A percentile compares a stretch with the other conserved stretches of the same genome.
These are phyloP conservation scores for Leptura quadrifasciata DNA, from an alignment of 2,888 invertebrate genomes.

Conservation along the genomic window DNA sequence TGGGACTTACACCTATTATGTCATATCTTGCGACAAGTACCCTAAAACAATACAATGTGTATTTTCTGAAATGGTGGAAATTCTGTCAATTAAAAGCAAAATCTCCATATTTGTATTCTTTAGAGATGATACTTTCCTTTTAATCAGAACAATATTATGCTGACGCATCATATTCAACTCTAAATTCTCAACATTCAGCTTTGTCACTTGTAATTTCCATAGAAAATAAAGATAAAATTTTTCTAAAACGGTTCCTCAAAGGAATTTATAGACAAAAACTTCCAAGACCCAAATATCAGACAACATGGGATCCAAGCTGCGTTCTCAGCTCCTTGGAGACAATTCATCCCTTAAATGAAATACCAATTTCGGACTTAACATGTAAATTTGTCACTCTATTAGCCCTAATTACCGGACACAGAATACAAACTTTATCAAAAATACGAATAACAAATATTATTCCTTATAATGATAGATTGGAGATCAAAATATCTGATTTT, in stretches of 20 bases:
- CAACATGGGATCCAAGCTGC: slow-evolving; percentile 56
- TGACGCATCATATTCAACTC: background rate
- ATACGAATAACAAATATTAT: slow-evolving; percentile 12
- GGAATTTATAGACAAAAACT: slow-evolving; percentile 55
- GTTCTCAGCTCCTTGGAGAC: slow-evolving; percentile 53
- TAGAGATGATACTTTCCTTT: background rate
- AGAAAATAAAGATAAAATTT: slow-evolving; percentile 6
- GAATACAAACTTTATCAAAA: slow-evolving; percentile 21
- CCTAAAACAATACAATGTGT: background rate
- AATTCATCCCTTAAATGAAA: slow-evolving; percentile 23
- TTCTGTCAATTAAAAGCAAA: background rate
- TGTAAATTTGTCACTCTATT: background rate
- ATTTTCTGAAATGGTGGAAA: slow-evolving; percentile 1
- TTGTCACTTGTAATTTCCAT: background rate
- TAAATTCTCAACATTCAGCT: slow-evolving; percentile 12
- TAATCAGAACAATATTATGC: background rate
- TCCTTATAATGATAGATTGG: background rate
- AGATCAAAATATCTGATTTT: background rate
- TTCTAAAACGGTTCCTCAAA: slow-evolving; percentile 56
- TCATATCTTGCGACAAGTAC: slow-evolving; percentile 1
- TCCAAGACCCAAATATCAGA: slow-evolving; percentile 55
- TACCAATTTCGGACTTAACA: background rate
- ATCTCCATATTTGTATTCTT: slow-evolving; percentile 6
- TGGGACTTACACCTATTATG: no score
- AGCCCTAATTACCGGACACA: slow-evolving; percentile 12